Conservation (phyloP, 2,888 invertebrate genomes). For the Acronicta alni region DNA sequence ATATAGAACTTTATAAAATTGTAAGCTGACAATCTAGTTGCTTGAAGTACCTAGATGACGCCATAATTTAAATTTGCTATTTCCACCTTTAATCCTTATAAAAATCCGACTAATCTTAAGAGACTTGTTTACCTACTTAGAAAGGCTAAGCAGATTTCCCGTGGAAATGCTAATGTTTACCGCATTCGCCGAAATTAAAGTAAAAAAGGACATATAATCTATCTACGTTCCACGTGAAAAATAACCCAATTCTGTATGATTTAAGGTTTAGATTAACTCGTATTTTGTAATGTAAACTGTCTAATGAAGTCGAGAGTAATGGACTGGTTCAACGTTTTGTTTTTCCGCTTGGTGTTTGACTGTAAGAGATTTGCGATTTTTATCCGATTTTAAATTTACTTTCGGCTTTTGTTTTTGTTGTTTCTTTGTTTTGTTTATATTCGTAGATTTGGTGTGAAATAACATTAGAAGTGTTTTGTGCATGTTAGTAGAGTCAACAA, state of each 20-base stretch:
- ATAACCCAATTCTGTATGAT: background rate
- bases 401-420: conserved; percentile 9
- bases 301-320: conserved; percentile 73
- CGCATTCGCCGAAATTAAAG: conserved; percentile 70
- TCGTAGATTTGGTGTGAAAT: background rate
- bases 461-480: too few species aligned
- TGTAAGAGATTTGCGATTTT: conserved; percentile 68
- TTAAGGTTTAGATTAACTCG: conserved; percentile 35
- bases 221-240: conserved; percentile 6
- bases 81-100: conserved; percentile 37
- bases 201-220: conserved; percentile 53
- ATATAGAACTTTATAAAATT: too few species aligned
- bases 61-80: background rate
- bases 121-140: conserved; percentile 74
- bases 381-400: conserved; percentile 59
- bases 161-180: conserved; percentile 76
- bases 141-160: conserved; percentile 80
- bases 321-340: conserved; percentile 73
- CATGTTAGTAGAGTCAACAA: too few species aligned
- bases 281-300: conserved; percentile 40
- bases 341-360: conserved; percentile 71
- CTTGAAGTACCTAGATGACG: too few species aligned
- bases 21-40: too few species aligned
- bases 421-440: conserved; percentile 11
- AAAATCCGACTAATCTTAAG: conserved; percentile 57